These are phyloP conservation scores for Hirtodrosophila histrioides DNA, from an alignment of 2,888 invertebrate species.

Conservation along the genomic window DNA sequence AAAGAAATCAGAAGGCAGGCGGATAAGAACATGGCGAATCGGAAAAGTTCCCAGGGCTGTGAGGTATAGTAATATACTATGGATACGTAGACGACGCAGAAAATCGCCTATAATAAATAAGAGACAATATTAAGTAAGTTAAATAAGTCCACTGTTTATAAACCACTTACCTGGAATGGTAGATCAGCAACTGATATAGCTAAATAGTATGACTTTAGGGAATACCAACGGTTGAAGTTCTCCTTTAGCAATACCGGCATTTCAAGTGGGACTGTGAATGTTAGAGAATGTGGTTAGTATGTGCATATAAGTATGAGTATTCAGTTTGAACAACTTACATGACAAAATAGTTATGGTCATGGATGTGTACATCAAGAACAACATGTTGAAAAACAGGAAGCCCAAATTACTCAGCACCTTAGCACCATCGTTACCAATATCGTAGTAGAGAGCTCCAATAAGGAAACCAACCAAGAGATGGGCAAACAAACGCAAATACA, in stretches of 20 bases:
- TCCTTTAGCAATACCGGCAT: slow-evolving; percentile 97
- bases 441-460: slow-evolving; percentile 97
- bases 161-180: slow-evolving; percentile 94
- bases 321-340: slow-evolving; percentile 87
- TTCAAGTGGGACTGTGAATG: slow-evolving; percentile 93
- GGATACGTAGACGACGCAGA: slow-evolving; percentile 95
- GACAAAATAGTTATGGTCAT: slow-evolving; percentile 99
- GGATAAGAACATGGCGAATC: slow-evolving; percentile 94
- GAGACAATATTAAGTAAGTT: neutral
- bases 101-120: slow-evolving; percentile 90
- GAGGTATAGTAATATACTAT: slow-evolving; percentile 97
- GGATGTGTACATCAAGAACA: slow-evolving; percentile 99
- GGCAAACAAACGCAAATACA: slow-evolving; percentile 96
- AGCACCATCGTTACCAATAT: slow-evolving; percentile 97
- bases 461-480: slow-evolving; percentile 96
- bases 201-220: slow-evolving; percentile 95
- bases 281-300: neutral
- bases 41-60: slow-evolving; percentile 92
- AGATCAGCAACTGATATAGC: slow-evolving; percentile 98
- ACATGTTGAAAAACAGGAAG: slow-evolving; percentile 98
- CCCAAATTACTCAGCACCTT: slow-evolving; percentile 98
- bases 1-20: slow-evolving; percentile 96
- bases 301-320: neutral
- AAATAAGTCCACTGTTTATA: neutral
- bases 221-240: slow-evolving; percentile 99